Evolutionary conservation across 2,797 vertebrate species (phyloP), one percentile per base, ranked within the genome.

Genomic region (Ara ararauna): DNA sequence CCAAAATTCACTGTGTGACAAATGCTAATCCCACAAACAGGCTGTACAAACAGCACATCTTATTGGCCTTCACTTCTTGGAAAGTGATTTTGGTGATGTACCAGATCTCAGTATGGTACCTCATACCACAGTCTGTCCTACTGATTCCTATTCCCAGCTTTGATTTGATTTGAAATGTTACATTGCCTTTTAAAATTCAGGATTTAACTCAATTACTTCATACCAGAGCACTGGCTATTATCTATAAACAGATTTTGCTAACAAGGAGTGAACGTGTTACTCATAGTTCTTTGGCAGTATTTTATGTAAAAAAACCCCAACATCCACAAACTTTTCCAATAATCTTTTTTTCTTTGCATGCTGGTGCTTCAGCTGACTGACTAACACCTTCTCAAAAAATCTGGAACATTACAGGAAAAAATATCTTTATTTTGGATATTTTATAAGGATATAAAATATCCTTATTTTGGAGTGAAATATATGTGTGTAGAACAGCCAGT

Each of bases 391-490:
- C 27, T 67, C 5, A 1, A 42, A 83, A 86, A 78, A 42, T 3
- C 56, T 51, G 16, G 7, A 44, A 5, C 32, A 34, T 45, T 58
- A 47, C 42, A 65, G 40, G 20, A 36, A 75, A 74, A 89, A 56
- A 26, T 32, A 26, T 42, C 48, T 27, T 47, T 44, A 17, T 54
- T 54, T 32, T 32, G 7, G 53, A 54, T 54, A 54, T 54, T 54
- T 54, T 54, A 54, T 56, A n/a, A n/a, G 53, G 53, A n/a, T 22
- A n/a, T 7, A 71, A 87, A 56, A 32, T 34, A 26, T 38, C 40
- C 36, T 47, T 44, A 24, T 56, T n/a, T 56, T 50, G 20, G 18
- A 61, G 9, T 44, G 40, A 89, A 81, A 75, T 0, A 0, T 5
- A 30, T 1, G 0, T 11, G 38, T 40, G 7, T 56, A 42, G 15